Conservation (phyloP, 2,888 invertebrate genomes). For the Euzetes globulus region DNA sequence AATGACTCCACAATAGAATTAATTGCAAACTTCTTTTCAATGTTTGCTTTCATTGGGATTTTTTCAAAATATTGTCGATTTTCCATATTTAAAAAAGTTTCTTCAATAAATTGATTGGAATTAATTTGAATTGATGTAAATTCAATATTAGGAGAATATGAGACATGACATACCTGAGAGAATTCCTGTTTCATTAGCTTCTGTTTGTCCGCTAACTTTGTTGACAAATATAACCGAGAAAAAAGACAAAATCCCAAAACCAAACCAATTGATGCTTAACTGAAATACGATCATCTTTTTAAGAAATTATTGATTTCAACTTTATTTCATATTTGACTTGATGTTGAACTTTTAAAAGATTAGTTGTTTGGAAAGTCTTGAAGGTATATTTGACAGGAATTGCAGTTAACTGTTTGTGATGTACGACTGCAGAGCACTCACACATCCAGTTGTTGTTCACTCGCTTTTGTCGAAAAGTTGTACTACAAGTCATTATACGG, state of each 20-base stretch:
- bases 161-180: conserved; percentile 26
- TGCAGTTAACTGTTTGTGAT: not conserved
- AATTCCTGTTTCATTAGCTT: conserved; percentile 31
- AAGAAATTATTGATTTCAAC: not conserved
- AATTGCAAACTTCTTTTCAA: no score
- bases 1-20: not conserved
- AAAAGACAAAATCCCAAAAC: not conserved
- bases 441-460: conserved; percentile 8
- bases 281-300: not conserved
- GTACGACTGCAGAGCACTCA: conserved; percentile 8
- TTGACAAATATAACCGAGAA: not conserved
- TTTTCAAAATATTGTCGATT: no score
- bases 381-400: not conserved
- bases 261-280: not conserved
- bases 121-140: no score
- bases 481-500: not conserved
- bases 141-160: no score
- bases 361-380: no score
- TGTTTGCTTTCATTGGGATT: no score
- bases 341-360: not conserved
- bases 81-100: no score
- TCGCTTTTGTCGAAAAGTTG: not conserved
- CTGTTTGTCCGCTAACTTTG: conserved; percentile 11
- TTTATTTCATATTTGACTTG: not conserved
- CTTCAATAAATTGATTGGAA: no score